A percentile compares a stretch with the other conserved stretches of the same genome.
Conservation (phyloP, 2,888 invertebrate species). For the Cheilosia vernalis region DNA sequence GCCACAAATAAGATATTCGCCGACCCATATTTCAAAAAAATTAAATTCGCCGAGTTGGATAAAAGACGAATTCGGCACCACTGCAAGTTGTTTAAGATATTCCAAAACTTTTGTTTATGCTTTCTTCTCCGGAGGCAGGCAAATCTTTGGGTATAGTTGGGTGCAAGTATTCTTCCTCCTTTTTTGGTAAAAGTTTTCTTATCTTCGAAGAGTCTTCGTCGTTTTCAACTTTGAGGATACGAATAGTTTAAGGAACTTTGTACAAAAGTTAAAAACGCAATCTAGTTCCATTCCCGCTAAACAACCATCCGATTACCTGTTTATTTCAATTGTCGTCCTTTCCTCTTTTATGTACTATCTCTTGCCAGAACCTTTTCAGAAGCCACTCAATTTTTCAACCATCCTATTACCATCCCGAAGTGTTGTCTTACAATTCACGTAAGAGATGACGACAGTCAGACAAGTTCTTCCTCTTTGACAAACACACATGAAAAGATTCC, state of each 20-base stretch:
- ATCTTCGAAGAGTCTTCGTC: neutral
- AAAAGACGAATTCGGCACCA: constrained; percentile 21
- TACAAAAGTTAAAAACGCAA: constrained; percentile 40
- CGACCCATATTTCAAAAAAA: neutral
- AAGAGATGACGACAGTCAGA: neutral
- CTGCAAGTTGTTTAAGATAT: constrained; percentile 58
- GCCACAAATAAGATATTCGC: neutral
- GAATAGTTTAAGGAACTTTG: constrained; percentile 31
- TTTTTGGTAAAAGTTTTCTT: constrained; percentile 14
- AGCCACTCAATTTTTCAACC: neutral
- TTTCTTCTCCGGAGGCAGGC: neutral
- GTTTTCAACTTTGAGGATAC: constrained; percentile 24
- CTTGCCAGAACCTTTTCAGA: neutral
- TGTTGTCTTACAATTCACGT: neutral
- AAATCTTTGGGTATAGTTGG: constrained; percentile 22
- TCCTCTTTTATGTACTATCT: neutral
- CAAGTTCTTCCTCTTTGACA: neutral
- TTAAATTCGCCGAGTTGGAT: neutral
- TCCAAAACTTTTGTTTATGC: constrained; percentile 46
- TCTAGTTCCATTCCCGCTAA: neutral
- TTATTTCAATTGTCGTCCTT: constrained; percentile 19
- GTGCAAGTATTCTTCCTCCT: neutral
- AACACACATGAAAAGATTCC: constrained; percentile 37
- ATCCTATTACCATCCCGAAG: neutral
- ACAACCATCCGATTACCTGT: neutral